Conservation (phyloP, 2,797 vertebrate species). For the Melanotaenia trifasciata region DNA sequence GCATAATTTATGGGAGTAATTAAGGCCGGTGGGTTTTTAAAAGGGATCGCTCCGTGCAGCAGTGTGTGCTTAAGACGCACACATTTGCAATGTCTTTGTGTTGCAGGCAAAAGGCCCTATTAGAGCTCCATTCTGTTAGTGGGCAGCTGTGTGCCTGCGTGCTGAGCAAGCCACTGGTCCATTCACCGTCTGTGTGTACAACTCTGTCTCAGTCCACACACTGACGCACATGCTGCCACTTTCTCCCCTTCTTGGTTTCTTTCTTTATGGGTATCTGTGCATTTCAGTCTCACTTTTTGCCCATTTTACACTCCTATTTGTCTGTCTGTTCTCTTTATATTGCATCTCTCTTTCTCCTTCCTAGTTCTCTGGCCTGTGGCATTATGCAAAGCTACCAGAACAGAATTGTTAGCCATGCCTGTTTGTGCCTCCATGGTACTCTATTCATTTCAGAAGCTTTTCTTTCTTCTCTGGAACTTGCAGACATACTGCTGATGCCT, state of each 20-base stretch:
- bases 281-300: slow-evolving; percentile 45
- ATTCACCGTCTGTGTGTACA: slow-evolving; percentile 67
- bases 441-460: slow-evolving; percentile 68
- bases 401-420: slow-evolving; percentile 73
- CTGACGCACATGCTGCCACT: slow-evolving; percentile 55
- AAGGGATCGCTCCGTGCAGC: slow-evolving; percentile 65
- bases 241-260: slow-evolving; percentile 30
- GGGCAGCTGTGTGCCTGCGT: slow-evolving; percentile 79
- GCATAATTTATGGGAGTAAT: slow-evolving; percentile 78
- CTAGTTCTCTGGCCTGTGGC: slow-evolving; percentile 52
- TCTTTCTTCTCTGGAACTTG: slow-evolving; percentile 69
- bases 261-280: slow-evolving; percentile 41
- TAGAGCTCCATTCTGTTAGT: slow-evolving; percentile 79
- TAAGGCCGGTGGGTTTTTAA: slow-evolving; percentile 72
- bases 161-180: slow-evolving; percentile 69
- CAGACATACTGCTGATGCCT: slow-evolving; percentile 63
- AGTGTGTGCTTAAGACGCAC: slow-evolving; percentile 76
- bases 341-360: slow-evolving; percentile 39
- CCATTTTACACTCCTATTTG: slow-evolving; percentile 41
- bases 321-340: slow-evolving; percentile 40
- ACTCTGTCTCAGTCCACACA: slow-evolving; percentile 57
- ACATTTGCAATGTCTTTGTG: slow-evolving; percentile 82
- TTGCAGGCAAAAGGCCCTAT: slow-evolving; percentile 78
- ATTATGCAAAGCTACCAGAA: slow-evolving; percentile 74
- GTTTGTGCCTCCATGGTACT: slow-evolving; percentile 65